Base-by-base conservation (phyloP, 30 jellyfish, hydroid and myxozoan genomes). In the Hydra vulgaris region DNA sequence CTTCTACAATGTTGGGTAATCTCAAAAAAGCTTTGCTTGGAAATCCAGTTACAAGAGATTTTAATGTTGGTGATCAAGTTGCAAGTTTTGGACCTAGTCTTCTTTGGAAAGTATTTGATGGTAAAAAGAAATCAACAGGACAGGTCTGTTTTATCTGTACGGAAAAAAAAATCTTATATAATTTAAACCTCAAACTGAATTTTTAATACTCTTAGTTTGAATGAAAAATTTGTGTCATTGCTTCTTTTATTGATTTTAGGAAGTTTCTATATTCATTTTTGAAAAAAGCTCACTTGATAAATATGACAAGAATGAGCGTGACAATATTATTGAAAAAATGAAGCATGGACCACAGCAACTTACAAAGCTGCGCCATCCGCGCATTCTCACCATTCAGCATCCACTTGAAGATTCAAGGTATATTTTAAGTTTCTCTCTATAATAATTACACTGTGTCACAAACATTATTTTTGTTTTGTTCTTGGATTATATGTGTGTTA, bases 361-460 rank as follows among this genome's bases (percentile, higher is more conserved):
- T 16, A 90, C 95, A 18, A 90, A 90, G 68, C 74, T 90, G 23
- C 72, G 95, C 77, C 97, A 90, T 69, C 97, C 97, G 5, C 53
- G 97, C 71, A 61, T 90, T n/a, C 71, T 90, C 17, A 90, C 97
- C 25, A 89, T 90, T 15, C 97, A 90, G 53, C 97, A 90, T 54
- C 95, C 97, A 20, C 25, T 90, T 18, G 97, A 90, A 83, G 97
- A 90, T 66, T 90, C 97, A n/a, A 90, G 97, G 97, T 85, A 81
- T 3, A 26, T 27, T 40, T 12, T 40, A 40, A 40, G n/a, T n/a
- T n/a, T n/a, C n/a, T n/a, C n/a, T n/a, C n/a, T n/a, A n/a, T n/a
- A n/a, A n/a, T n/a, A n/a, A n/a, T n/a, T n/a, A n/a, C n/a, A n/a
- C n/a, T n/a, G n/a, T n/a, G n/a, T n/a, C n/a, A n/a, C n/a, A n/a